Evolutionary conservation across 2,113 vertebrate genomes (phyloP).

Genomic region (Aleadryas rufinucha): DNA sequence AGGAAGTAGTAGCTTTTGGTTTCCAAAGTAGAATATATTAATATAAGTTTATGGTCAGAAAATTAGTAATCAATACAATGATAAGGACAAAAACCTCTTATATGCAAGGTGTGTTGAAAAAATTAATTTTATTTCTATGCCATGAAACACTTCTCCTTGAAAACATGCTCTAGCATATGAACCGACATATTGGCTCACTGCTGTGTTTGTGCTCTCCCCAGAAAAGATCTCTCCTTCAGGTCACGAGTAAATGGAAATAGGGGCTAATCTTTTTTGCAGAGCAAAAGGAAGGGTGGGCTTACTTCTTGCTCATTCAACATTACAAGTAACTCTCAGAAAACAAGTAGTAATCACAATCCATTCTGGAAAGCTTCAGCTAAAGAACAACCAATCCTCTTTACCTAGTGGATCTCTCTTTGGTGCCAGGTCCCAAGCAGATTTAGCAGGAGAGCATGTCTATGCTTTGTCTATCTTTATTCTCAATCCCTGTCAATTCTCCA

Average conservation of each 20-base stretch:
- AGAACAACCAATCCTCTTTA: background rate
- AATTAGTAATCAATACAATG: background rate
- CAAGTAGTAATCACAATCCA: background rate
- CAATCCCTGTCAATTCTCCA: background rate
- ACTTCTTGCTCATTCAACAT: background rate
- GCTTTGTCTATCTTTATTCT: background rate
- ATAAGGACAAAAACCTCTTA: background rate
- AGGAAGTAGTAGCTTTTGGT: background rate
- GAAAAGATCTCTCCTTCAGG: background rate
- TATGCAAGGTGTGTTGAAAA: background rate
- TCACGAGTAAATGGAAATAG: rapidly evolving
- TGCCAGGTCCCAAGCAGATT: background rate
- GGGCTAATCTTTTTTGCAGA: background rate
- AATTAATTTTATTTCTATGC: rapidly evolving
- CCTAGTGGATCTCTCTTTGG: background rate
- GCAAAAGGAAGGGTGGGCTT: background rate
- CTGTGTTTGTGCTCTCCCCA: background rate
- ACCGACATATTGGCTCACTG: background rate
- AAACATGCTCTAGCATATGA: background rate
- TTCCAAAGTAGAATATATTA: background rate
- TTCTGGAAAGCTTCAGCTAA: background rate
- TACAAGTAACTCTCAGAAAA: background rate
- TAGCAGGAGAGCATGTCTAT: background rate
- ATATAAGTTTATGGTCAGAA: background rate
- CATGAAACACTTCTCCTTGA: background rate